phyloP scores from a whole-genome alignment of 2,113 vertebrate species.

The Microcebus griseorufus region DNA sequence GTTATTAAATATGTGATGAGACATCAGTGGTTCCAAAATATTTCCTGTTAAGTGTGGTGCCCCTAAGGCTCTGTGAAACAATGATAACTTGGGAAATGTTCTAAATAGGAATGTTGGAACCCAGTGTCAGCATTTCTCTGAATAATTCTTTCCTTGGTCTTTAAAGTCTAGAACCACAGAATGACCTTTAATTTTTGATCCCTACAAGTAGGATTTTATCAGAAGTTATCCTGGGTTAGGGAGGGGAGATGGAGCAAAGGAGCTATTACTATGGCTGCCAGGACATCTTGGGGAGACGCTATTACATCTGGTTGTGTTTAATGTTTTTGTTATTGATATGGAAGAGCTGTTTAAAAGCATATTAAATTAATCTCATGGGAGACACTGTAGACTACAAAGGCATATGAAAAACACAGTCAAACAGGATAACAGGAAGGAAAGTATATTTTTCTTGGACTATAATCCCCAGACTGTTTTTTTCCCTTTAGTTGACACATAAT shows the following conservation, averaged over 20 bases:
- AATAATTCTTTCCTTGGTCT: background rate
- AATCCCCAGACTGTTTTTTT: background rate
- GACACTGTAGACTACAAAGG: conserved; percentile 58
- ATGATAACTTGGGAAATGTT: background rate
- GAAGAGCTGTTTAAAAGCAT: conserved; percentile 45
- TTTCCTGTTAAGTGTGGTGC: background rate
- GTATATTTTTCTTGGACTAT: conserved; percentile 66
- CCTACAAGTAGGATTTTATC: background rate
- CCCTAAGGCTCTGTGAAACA: background rate
- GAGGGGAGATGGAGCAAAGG: background rate
- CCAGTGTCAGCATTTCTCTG: background rate
- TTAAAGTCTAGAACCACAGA: background rate
- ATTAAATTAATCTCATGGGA: conserved; percentile 57
- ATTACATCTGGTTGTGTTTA: conserved; percentile 68
- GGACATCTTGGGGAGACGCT: conserved; percentile 4
- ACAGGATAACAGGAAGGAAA: conserved; percentile 59
- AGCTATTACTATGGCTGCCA: background rate
- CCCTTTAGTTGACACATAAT: background rate
- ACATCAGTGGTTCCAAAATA: background rate
- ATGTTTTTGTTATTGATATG: conserved; percentile 66
- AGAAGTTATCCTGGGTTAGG: background rate
- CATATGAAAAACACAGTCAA: conserved; percentile 58
- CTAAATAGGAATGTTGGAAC: background rate
- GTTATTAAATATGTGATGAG: background rate
- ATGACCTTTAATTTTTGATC: conserved; percentile 35